These are phyloP conservation scores for Calliphora vicina DNA, from an alignment of 1,140 invertebrate genomes.

Conservation along the genomic window DNA sequence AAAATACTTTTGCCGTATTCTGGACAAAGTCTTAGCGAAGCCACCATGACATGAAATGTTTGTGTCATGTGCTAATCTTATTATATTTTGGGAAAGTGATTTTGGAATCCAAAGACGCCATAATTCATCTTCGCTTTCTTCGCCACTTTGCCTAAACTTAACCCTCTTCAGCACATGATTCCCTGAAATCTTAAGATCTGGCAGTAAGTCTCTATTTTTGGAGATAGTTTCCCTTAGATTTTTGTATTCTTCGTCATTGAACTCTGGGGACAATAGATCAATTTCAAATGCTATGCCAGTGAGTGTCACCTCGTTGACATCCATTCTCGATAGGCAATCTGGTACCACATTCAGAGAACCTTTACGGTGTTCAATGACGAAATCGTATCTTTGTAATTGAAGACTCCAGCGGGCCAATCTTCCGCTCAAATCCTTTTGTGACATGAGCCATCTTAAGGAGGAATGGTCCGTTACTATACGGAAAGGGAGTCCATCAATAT, in stretches of 20 bases:
- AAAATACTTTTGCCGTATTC: not conserved
- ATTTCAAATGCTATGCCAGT: not conserved
- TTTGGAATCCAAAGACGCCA: conserved; percentile 21
- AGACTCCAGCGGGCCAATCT: not conserved
- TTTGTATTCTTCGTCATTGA: not conserved
- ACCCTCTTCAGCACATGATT: not conserved
- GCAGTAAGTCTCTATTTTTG: not conserved
- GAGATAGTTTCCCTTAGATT: not conserved
- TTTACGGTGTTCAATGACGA: conserved; percentile 51
- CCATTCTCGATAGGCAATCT: not conserved
- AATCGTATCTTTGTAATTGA: conserved; percentile 39
- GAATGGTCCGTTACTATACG: too few relatives aligned
- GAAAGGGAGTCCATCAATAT: too few relatives aligned
- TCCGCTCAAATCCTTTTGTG: not conserved
- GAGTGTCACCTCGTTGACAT: not conserved
- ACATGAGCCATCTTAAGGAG: too few relatives aligned
- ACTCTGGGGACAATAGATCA: not conserved
- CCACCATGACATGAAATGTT: not conserved
- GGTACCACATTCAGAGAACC: conserved; percentile 47
- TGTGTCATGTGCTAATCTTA: not conserved
- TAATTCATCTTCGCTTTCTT: not conserved
- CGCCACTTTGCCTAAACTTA: not conserved
- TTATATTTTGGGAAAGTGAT: not conserved
- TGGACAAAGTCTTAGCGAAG: not conserved
- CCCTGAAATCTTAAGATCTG: not conserved